These are phyloP conservation scores for Brienomyrus brachyistius DNA, from an alignment of 2,113 vertebrate genomes.

Conservation along the genomic window DNA sequence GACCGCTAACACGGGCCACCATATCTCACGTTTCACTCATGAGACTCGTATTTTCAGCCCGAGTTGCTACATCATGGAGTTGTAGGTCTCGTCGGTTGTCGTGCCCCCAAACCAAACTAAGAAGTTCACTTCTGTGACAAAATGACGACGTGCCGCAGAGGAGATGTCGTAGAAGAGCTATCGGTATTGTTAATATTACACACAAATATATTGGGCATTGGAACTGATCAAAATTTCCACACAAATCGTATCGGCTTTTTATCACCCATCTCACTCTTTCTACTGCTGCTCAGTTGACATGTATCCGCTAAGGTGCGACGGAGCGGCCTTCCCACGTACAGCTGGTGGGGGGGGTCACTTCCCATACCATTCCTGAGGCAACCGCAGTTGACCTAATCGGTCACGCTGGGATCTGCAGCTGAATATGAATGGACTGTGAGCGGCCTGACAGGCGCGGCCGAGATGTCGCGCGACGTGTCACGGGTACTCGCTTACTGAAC, in stretches of 20 bases:
- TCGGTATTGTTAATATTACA: neutral
- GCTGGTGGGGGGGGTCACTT: neutral
- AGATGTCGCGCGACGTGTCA: slow-evolving; percentile 29
- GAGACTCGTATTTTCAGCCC: neutral
- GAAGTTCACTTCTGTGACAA: neutral
- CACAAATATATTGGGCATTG: neutral
- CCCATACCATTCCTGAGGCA: neutral
- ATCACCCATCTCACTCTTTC: neutral
- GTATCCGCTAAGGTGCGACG: neutral
- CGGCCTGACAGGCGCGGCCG: slow-evolving; percentile 32
- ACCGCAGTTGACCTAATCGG: slow-evolving; percentile 27
- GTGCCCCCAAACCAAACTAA: neutral
- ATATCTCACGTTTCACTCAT: neutral
- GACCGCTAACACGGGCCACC: neutral
- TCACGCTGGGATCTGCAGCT: slow-evolving; percentile 24
- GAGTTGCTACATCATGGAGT: neutral
- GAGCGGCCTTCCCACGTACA: neutral
- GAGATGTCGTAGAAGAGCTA: neutral
- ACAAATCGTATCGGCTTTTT: neutral
- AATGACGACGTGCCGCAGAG: neutral
- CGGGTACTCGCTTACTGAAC: slow-evolving; percentile 34
- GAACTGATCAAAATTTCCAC: neutral
- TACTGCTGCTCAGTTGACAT: neutral
- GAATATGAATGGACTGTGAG: slow-evolving; percentile 36
- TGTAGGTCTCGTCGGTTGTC: neutral